phyloP scores from a whole-genome alignment of 2,797 vertebrate species.

The Linurgus olivaceus region DNA sequence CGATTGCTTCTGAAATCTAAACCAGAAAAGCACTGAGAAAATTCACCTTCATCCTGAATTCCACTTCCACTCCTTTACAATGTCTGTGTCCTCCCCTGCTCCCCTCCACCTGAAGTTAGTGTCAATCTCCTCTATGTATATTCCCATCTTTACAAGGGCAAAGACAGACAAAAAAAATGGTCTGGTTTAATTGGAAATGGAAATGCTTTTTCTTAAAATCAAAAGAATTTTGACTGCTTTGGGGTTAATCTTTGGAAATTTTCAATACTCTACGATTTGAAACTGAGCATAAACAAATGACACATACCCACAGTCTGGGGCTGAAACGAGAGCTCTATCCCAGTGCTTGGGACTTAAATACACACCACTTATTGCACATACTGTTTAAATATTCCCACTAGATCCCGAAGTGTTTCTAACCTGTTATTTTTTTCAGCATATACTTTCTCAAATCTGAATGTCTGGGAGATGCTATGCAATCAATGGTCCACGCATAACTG shows the following conservation, averaged over 20 bases:
- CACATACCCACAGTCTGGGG: background rate
- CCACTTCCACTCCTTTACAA: background rate
- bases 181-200: background rate
- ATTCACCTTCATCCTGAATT: slow-evolving; percentile 26
- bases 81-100: slow-evolving; percentile 24
- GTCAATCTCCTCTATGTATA: background rate
- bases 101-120: slow-evolving; percentile 6
- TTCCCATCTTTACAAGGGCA: slow-evolving; percentile 10
- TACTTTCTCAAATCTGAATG: slow-evolving; percentile 72
- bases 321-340: background rate
- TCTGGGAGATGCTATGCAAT: slow-evolving; percentile 72
- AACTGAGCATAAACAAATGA: background rate
- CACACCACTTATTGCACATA: background rate
- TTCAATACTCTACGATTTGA: background rate
- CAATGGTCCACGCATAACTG: slow-evolving; percentile 71
- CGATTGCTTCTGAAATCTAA: slow-evolving; percentile 94
- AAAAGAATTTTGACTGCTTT: background rate
- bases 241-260: background rate
- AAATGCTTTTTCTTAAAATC: background rate
- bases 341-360: background rate
- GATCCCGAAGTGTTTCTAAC: slow-evolving; percentile 67
- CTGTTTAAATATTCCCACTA: slow-evolving; percentile 34
- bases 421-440: slow-evolving; percentile 72
- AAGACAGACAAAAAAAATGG: background rate
- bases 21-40: slow-evolving; percentile 21